Percentiles rank a stretch among this genome's conserved stretches.
These are phyloP conservation scores for Piaya cayana DNA, from an alignment of 2,113 vertebrate genomes.

Conservation along the genomic window DNA sequence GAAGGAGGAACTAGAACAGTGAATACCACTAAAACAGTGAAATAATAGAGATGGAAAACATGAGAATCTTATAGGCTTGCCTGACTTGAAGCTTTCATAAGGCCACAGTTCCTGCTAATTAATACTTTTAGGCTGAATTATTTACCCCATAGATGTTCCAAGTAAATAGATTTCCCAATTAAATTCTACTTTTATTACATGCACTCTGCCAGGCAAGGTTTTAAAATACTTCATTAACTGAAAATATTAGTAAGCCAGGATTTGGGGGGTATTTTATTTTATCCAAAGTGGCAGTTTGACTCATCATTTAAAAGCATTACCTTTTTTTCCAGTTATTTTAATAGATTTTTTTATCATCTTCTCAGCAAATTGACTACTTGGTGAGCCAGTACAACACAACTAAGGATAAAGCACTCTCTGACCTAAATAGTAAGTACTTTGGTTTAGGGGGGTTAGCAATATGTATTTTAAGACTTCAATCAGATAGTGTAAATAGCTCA, in stretches of 20 bases:
- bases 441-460: background rate
- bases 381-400: slow-evolving; percentile 85
- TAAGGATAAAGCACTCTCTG: slow-evolving; percentile 85
- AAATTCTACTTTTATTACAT: background rate
- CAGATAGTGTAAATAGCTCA: background rate
- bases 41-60: background rate
- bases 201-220: background rate
- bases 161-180: background rate
- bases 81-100: background rate
- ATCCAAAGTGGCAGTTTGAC: background rate
- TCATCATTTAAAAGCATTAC: background rate
- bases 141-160: background rate
- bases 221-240: background rate
- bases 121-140: background rate
- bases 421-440: slow-evolving; percentile 90
- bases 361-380: slow-evolving; percentile 91
- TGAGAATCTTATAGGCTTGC: background rate
- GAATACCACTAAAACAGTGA: background rate
- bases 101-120: background rate
- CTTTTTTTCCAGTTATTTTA: background rate
- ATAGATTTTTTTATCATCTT: background rate
- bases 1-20: background rate
- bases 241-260: background rate
- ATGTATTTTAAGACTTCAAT: background rate
- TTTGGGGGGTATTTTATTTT: background rate